These are phyloP conservation scores for Rhinichthys klamathensis DNA, from an alignment of 2,113 vertebrate genomes.

Conservation along the genomic window DNA sequence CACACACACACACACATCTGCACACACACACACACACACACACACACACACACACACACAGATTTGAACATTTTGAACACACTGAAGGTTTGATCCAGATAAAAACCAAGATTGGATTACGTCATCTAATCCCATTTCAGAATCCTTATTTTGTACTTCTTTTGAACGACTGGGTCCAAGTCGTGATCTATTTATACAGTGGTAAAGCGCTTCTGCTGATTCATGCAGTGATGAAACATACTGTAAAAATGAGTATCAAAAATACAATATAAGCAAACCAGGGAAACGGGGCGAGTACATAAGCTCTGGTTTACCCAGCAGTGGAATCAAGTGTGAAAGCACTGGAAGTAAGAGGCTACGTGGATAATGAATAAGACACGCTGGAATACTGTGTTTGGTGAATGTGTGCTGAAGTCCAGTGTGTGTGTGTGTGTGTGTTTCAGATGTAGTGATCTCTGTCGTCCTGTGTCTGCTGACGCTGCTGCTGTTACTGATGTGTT, in stretches of 20 bases:
- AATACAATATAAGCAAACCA: neutral
- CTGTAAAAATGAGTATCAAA: neutral
- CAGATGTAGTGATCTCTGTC: neutral
- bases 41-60: too few relatives aligned
- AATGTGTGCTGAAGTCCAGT: neutral
- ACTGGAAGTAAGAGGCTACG: neutral
- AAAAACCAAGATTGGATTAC: too few relatives aligned
- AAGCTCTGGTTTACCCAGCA: neutral
- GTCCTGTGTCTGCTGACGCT: neutral
- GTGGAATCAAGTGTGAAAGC: neutral
- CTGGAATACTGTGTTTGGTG: neutral
- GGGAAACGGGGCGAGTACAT: neutral
- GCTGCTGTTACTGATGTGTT: neutral
- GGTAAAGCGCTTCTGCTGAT: neutral
- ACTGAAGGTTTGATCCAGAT: too few relatives aligned
- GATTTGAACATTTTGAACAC: too few relatives aligned
- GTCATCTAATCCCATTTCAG: too few relatives aligned
- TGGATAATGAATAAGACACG: neutral
- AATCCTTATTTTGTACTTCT: too few relatives aligned
- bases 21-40: too few relatives aligned
- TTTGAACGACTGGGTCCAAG: too few relatives aligned
- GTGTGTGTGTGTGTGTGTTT: constrained; percentile 1
- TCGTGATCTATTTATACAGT: too few relatives aligned
- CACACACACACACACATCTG: too few relatives aligned
- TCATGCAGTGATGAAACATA: too few relatives aligned